phyloP scores from a whole-genome alignment of 2,113 vertebrate species.

The Pangasianodon hypophthalmus region DNA sequence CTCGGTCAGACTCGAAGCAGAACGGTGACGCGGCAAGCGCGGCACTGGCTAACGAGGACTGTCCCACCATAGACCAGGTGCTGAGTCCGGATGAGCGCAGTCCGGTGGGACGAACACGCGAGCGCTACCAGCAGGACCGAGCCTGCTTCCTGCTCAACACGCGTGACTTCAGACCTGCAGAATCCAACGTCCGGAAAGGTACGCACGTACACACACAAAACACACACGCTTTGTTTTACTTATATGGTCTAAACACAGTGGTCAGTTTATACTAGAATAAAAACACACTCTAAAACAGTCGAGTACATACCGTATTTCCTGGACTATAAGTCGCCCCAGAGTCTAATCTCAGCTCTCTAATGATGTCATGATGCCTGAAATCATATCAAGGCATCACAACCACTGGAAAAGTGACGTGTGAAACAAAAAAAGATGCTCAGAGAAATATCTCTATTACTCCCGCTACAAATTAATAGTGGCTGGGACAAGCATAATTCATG shows the following conservation, averaged over 20 bases:
- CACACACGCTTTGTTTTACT: slow-evolving; percentile 26
- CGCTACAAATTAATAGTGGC: not conserved
- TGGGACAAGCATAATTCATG: not conserved
- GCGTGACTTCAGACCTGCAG: slow-evolving; percentile 86
- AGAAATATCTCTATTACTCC: not conserved
- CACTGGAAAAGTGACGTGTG: not conserved
- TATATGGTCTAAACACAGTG: not conserved
- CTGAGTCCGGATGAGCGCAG: slow-evolving; percentile 88
- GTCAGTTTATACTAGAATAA: not conserved
- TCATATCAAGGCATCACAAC: not conserved
- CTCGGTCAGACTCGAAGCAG: slow-evolving; percentile 79
- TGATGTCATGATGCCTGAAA: not conserved
- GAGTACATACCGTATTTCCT: slow-evolving; percentile 3
- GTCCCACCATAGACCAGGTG: slow-evolving; percentile 91
- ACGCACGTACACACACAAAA: slow-evolving; percentile 53
- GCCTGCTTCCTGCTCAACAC: slow-evolving; percentile 92
- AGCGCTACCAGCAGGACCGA: slow-evolving; percentile 86
- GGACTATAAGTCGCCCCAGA: slow-evolving; percentile 7
- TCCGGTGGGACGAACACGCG: slow-evolving; percentile 81
- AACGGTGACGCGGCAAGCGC: slow-evolving; percentile 89
- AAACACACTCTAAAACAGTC: not conserved
- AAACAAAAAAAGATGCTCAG: not conserved
- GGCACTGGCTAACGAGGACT: slow-evolving; percentile 89
- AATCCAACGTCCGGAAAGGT: slow-evolving; percentile 93
- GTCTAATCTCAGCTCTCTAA: not conserved